Percentiles rank a stretch among this genome's conserved stretches.
Evolutionary conservation across 2,113 vertebrate species (phyloP).

Genomic region (Fregetta grallaria): DNA sequence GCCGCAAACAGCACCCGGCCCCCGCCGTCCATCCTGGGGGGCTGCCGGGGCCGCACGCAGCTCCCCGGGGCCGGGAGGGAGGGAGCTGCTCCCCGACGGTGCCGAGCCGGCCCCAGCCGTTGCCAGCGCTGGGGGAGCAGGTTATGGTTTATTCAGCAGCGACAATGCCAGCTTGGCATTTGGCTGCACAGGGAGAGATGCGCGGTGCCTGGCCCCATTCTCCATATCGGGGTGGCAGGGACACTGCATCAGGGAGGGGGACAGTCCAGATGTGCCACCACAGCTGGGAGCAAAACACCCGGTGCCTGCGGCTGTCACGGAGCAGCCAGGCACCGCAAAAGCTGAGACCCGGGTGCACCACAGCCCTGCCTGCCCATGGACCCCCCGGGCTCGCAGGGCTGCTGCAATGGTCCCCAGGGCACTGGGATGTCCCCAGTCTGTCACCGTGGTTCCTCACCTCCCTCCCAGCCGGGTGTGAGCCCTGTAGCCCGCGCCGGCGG

Average conservation of each 20-base stretch:
- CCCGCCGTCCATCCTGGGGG: accelerated
- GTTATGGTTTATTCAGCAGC: not conserved
- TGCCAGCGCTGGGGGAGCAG: not conserved
- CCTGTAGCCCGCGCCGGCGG: accelerated
- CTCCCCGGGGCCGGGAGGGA: accelerated
- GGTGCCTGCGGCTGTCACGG: accelerated
- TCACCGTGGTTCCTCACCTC: accelerated
- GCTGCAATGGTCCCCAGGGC: not conserved
- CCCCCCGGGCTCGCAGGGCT: accelerated
- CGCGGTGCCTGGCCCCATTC: accelerated
- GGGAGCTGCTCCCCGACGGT: not conserved
- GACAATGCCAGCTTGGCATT: not conserved
- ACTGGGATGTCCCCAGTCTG: not conserved
- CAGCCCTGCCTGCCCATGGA: accelerated
- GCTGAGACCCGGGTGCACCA: accelerated
- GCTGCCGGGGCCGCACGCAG: accelerated
- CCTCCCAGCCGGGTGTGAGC: not conserved
- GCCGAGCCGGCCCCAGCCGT: not conserved
- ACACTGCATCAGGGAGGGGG: accelerated
- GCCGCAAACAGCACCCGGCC: not conserved
- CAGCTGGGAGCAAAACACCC: not conserved
- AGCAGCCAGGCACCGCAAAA: not conserved
- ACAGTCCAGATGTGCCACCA: not conserved
- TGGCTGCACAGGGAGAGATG: accelerated
- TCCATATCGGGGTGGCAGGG: accelerated